Conservation (phyloP, 2,113 vertebrate genomes). For the Eonycteris spelaea region DNA sequence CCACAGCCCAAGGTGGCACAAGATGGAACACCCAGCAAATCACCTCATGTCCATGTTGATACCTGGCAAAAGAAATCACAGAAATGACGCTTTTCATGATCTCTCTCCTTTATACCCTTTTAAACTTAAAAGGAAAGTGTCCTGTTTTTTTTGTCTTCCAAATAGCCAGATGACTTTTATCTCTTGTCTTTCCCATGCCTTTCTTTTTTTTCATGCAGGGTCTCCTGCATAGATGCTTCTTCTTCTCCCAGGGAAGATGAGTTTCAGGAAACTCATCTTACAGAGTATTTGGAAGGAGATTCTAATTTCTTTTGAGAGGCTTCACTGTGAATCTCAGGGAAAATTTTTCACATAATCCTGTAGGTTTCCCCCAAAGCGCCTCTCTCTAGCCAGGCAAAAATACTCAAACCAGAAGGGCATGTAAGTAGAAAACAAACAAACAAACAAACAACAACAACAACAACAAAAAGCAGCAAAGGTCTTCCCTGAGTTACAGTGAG, state of each 20-base stretch:
- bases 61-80: not conserved
- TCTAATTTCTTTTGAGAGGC: not conserved
- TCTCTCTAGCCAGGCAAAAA: not conserved
- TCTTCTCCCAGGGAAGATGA: not conserved
- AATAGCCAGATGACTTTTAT: not conserved
- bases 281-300: not conserved
- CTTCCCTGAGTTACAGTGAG: not conserved
- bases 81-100: accelerated
- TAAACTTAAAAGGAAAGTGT: not conserved
- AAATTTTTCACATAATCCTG: not conserved
- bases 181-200: not conserved
- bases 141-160: not conserved
- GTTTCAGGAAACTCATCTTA: not conserved
- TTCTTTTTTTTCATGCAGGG: not conserved
- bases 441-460: not conserved
- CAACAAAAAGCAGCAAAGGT: not conserved
- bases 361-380: not conserved
- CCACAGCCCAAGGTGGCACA: not conserved
- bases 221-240: not conserved
- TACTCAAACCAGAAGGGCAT: not conserved
- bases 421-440: not conserved
- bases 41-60: not conserved
- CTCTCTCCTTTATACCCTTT: not conserved
- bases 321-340: not conserved
- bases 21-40: not conserved